Base-by-base conservation (phyloP, 2,113 vertebrate species). In the Sinocyclocheilus maitianheensis region DNA sequence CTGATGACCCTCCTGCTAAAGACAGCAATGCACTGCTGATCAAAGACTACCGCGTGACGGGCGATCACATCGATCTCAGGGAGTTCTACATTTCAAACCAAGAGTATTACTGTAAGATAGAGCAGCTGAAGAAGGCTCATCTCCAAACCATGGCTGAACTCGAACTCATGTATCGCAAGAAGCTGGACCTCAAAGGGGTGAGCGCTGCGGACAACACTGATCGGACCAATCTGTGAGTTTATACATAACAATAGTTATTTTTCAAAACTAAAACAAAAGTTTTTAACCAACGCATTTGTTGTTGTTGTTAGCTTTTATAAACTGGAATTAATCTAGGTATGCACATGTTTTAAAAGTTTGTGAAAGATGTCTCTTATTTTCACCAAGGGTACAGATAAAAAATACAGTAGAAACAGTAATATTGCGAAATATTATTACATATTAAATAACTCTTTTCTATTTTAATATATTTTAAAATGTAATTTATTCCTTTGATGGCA, bases 21-120 rank as follows among this genome's bases (percentile, higher is more conserved):
- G 89, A 84, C 58, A 89, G 85, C 48, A 90, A 84, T 3, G 8
- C 60, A 5, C 81, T 83, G 62, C 0, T 69, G 51, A 24, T 86
- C 24, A 89, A 16, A 2, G 80, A 87, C 81, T 55, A 62, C 30
- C 11, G 18, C n/a, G 78, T 88, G n/a, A 78, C 86, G 0, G 90
- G 90, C 14, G 90, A 93, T 34, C 86, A 76, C 84, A 65, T 95
- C 0, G 92, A 96, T 91, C 88, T 96, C 67, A 94, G 93, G 72
- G 92, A 94, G 83, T 91, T 97, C 84, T 93, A 90, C 89, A 89
- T 91, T 85, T 97, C 97, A 74, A 97, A 99, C 60, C 94, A 96
- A 89, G 97, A 98, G 58, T 99, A 99, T 94, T 98, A 97, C 93
- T 87, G 93, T 90, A 97, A 97, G 89, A 92, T 99, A 51, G 96